Conservation (phyloP, 1,140 invertebrate species). For the Aphis gossypii region DNA sequence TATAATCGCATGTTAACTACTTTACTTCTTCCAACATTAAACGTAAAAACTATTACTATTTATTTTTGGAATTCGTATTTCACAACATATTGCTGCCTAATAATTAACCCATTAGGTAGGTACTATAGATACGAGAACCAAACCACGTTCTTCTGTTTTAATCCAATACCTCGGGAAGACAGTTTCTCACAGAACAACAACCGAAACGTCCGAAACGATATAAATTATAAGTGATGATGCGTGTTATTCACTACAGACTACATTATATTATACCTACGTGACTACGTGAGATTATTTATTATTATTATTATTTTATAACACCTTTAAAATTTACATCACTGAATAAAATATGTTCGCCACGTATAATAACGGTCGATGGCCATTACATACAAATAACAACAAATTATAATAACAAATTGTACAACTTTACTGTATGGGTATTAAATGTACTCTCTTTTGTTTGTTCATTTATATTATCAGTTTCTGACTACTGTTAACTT, state of each 20-base stretch:
- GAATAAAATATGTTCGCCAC: not conserved
- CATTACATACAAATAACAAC: not conserved
- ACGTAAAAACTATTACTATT: not conserved
- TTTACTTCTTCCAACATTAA: not conserved
- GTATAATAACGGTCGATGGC: not conserved
- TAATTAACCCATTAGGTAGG: not conserved
- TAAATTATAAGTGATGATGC: constrained; percentile 1
- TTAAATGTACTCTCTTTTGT: not conserved
- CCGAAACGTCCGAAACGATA: not conserved
- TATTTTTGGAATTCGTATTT: not conserved
- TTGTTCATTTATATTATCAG: not conserved
- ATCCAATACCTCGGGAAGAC: not conserved
- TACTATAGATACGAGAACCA: not conserved
- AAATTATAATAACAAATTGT: not conserved
- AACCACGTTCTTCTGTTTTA: not conserved
- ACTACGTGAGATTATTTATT: not conserved
- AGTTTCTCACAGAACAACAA: not conserved
- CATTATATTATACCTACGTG: not conserved
- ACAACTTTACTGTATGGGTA: not conserved
- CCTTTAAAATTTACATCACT: not conserved
- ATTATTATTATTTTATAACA: not conserved
- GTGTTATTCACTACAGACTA: not conserved
- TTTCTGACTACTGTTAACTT: not conserved
- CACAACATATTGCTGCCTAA: not conserved
- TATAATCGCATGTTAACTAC: not conserved